Conservation (phyloP, 2,113 vertebrate species). For the Ammospiza nelsoni region DNA sequence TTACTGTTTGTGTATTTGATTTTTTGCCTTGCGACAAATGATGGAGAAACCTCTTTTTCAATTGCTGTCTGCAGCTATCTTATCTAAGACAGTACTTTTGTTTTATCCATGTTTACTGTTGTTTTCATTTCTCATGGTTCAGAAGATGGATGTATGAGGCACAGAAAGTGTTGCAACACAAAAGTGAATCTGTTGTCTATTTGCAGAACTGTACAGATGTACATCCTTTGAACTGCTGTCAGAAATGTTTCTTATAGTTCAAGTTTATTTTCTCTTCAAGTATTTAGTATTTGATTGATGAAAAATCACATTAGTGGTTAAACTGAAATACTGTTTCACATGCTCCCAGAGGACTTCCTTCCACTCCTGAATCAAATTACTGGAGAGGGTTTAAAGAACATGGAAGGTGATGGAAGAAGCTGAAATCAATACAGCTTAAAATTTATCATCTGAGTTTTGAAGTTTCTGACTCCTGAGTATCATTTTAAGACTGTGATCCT, state of each 20-base stretch:
- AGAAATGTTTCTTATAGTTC: not conserved
- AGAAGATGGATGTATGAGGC: not conserved
- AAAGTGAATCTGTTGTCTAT: not conserved
- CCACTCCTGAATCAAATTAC: conserved; percentile 34
- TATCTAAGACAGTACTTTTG: not conserved
- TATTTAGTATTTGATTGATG: conserved; percentile 52
- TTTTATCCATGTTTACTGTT: conserved; percentile 10
- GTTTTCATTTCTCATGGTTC: conserved; percentile 31
- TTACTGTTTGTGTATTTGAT: not conserved
- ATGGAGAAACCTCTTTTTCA: not conserved
- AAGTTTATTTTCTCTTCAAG: conserved; percentile 19
- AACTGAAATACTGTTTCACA: conserved; percentile 16
- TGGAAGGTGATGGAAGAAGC: not conserved
- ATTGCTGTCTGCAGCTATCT: not conserved
- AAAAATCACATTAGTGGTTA: conserved; percentile 40
- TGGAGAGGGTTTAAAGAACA: conserved; percentile 11
- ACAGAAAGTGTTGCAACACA: not conserved
- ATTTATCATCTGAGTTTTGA: conserved; percentile 28
- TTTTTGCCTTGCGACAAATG: not conserved
- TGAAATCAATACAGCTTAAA: conserved; percentile 53
- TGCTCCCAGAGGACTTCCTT: conserved; percentile 14
- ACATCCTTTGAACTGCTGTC: not conserved
- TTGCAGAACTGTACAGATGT: conserved; percentile 13
- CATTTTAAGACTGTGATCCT: not conserved
- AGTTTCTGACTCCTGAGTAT: not conserved